Conservation (phyloP, 2,113 vertebrate species). For the Chascanopsetta lugubris region DNA sequence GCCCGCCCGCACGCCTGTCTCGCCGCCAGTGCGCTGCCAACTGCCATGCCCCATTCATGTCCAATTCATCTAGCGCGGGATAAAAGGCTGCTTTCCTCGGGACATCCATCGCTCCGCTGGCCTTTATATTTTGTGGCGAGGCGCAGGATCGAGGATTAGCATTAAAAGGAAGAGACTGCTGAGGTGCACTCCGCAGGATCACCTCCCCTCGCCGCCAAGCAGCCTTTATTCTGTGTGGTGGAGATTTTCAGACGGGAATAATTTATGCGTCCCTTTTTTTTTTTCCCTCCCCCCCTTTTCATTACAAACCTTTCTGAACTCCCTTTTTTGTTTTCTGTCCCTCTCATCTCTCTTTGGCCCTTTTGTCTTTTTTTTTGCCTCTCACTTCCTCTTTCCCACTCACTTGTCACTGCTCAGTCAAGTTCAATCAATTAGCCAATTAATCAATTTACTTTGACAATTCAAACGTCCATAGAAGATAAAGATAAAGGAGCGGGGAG, state of each 20-base stretch:
- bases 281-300: constrained; percentile 11
- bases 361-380: constrained; percentile 22
- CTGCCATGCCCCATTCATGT: constrained; percentile 70
- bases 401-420: constrained; percentile 25
- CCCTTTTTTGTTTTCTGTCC: constrained; percentile 28
- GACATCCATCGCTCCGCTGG: constrained; percentile 64
- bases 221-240: constrained; percentile 52
- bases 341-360: constrained; percentile 22
- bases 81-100: constrained; percentile 65
- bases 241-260: constrained; percentile 33
- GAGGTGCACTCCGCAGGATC: constrained; percentile 60
- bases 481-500: constrained; percentile 15
- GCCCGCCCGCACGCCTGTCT: constrained; percentile 35
- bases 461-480: constrained; percentile 2
- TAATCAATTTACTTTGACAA: constrained; percentile 39
- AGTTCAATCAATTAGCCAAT: constrained; percentile 41
- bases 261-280: constrained; percentile 35
- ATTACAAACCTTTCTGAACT: constrained; percentile 33
- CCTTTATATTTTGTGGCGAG: constrained; percentile 53
- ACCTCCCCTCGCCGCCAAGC: constrained; percentile 55
- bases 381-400: constrained; percentile 7
- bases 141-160: constrained; percentile 60
- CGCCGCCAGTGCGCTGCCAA: constrained; percentile 62
- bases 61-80: constrained; percentile 69
- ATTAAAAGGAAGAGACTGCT: constrained; percentile 64